Conservation (phyloP, 2,113 vertebrate species). For the Platanista minor region DNA sequence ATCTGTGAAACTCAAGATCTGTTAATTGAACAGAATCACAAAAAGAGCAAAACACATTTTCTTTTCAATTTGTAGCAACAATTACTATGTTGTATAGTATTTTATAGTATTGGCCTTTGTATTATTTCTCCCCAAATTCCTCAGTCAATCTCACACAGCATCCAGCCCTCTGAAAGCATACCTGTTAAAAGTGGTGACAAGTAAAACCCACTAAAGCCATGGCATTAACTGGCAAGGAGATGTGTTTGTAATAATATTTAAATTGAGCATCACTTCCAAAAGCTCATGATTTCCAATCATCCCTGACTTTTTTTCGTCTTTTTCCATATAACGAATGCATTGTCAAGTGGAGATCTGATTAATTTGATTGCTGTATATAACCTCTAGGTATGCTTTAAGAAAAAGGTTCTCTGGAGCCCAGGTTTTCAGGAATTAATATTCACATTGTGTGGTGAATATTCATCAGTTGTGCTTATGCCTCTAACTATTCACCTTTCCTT, state of each 20-base stretch:
- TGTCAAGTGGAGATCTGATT: background rate
- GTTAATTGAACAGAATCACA: constrained; percentile 3
- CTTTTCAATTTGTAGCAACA: background rate
- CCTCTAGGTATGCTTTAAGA: background rate
- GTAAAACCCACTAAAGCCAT: background rate
- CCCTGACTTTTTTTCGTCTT: background rate
- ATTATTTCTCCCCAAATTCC: background rate
- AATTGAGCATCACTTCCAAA: background rate
- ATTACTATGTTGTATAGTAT: background rate
- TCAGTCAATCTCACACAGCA: background rate
- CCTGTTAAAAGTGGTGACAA: background rate
- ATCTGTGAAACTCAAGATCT: constrained; percentile 13
- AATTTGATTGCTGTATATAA: background rate
- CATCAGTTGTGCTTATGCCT: background rate
- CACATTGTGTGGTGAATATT: background rate
- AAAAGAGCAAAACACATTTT: constrained; percentile 17
- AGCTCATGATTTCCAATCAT: background rate
- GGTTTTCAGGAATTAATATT: background rate
- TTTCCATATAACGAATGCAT: background rate
- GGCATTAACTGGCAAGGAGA: background rate
- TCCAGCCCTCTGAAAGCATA: background rate
- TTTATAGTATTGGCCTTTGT: background rate
- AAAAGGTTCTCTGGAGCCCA: background rate
- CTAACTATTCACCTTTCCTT: background rate
- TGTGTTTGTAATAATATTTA: background rate